These are phyloP conservation scores for Artibeus jamaicensis DNA, from an alignment of 2,797 vertebrate genomes.

Conservation along the genomic window DNA sequence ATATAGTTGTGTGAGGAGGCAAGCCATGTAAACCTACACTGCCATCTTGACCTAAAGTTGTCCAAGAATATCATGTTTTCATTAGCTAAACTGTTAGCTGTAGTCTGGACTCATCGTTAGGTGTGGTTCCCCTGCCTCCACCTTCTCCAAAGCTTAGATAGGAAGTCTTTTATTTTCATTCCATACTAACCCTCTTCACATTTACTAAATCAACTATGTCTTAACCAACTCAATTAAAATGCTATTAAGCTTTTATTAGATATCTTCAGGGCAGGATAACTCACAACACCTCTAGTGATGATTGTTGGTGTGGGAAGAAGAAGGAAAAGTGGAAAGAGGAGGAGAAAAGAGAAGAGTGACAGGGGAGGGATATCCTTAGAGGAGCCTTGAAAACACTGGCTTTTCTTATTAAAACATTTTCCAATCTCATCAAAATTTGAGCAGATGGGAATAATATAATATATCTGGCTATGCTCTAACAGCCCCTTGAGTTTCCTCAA, in stretches of 20 bases:
- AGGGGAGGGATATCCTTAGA: neutral
- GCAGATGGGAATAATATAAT: neutral
- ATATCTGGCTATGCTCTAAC: neutral
- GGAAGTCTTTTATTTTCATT: slow-evolving; percentile 18
- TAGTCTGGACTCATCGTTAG: neutral
- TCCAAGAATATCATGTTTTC: neutral
- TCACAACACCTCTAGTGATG: neutral
- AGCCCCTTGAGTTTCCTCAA: neutral
- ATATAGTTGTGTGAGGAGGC: no score
- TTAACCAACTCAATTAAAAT: slow-evolving; percentile 21
- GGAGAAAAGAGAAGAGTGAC: neutral
- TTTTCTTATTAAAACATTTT: slow-evolving; percentile 2
- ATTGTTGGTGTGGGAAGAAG: neutral
- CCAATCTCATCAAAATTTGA: neutral
- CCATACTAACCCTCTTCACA: neutral
- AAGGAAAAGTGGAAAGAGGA: neutral
- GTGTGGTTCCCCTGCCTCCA: neutral
- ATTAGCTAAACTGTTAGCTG: neutral
- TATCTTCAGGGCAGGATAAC: neutral
- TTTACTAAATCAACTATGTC: neutral
- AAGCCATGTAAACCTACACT: no score
- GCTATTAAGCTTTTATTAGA: neutral
- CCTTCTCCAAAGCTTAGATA: neutral
- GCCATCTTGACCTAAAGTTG: no score
- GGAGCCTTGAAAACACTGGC: neutral